Percentiles rank a stretch among this genome's conserved stretches.
These are phyloP conservation scores for Dryobates pubescens DNA, from an alignment of 2,797 vertebrate genomes.

Conservation along the genomic window DNA sequence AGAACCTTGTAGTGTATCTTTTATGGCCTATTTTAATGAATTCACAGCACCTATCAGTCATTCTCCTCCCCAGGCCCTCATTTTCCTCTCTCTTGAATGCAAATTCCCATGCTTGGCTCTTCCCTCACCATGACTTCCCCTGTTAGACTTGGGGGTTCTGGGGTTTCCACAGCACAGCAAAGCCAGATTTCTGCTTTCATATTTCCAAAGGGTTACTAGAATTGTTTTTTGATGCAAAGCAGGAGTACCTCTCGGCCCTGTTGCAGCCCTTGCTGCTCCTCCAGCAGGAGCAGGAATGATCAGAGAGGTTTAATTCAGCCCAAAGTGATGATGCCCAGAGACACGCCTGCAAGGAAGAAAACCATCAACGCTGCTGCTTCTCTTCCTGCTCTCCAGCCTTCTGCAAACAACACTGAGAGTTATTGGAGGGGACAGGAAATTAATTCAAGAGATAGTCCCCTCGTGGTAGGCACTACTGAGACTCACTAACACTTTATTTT, in stretches of 20 bases:
- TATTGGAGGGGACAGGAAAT: background rate
- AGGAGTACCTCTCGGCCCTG: background rate
- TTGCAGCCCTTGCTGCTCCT: background rate
- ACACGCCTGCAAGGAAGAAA: background rate
- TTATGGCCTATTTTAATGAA: conserved; percentile 57
- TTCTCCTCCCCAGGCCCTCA: conserved; percentile 51
- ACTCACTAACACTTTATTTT: conserved; percentile 52
- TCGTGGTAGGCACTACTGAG: conserved; percentile 22
- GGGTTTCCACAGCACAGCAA: background rate
- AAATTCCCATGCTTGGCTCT: conserved; percentile 53
- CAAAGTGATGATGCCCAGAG: background rate
- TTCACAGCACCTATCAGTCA: conserved; percentile 58
- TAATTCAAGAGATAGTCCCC: background rate
- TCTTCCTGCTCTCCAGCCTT: background rate
- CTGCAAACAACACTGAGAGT: background rate
- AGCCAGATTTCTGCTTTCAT: background rate
- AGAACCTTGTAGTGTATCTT: conserved; percentile 56
- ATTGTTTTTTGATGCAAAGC: background rate
- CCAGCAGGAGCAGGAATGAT: background rate
- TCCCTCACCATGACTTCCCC: conserved; percentile 64
- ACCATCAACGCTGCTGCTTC: background rate
- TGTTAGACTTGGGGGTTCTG: background rate
- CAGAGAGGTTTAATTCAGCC: background rate
- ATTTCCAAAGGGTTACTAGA: background rate
- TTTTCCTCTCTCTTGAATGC: conserved; percentile 44